phyloP scores from a whole-genome alignment of 2,113 vertebrate genomes.

The Indicator maculatus region DNA sequence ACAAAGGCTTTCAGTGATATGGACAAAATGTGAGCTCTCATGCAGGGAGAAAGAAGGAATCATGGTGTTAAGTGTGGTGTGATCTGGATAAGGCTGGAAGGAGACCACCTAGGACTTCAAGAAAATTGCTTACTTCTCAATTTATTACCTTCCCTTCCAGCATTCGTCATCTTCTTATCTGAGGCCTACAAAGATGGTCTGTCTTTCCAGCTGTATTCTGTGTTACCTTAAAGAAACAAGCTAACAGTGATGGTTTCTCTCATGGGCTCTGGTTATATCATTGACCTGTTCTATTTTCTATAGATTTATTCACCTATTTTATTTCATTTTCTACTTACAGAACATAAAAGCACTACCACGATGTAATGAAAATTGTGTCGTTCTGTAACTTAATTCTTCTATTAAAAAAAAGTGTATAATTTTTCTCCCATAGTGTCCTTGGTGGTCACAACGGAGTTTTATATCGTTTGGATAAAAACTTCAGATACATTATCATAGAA shows the following conservation, averaged over 20 bases:
- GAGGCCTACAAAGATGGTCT: no score
- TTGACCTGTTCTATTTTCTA: no score
- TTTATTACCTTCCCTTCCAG: no score
- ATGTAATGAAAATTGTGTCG: background rate
- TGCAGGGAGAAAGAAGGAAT: background rate
- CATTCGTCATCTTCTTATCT: no score
- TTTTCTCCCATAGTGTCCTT: background rate
- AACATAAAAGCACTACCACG: background rate
- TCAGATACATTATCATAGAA: background rate
- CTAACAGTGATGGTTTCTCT: no score
- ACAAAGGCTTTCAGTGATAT: accelerated
- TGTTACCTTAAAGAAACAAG: no score
- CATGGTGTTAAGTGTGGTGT: background rate
- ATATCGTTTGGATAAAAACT: background rate
- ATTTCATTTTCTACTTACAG: no score
- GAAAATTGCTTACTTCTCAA: no score
- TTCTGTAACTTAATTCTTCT: background rate
- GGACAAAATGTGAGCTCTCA: background rate
- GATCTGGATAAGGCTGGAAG: background rate
- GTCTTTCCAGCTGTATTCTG: no score
- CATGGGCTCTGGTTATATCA: no score
- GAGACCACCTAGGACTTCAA: background rate
- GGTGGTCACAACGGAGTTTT: background rate
- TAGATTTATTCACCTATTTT: no score
- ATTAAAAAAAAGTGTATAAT: no score